These are phyloP conservation scores for Argyrosomus regius DNA, from an alignment of 2,797 vertebrate species.

Conservation along the genomic window DNA sequence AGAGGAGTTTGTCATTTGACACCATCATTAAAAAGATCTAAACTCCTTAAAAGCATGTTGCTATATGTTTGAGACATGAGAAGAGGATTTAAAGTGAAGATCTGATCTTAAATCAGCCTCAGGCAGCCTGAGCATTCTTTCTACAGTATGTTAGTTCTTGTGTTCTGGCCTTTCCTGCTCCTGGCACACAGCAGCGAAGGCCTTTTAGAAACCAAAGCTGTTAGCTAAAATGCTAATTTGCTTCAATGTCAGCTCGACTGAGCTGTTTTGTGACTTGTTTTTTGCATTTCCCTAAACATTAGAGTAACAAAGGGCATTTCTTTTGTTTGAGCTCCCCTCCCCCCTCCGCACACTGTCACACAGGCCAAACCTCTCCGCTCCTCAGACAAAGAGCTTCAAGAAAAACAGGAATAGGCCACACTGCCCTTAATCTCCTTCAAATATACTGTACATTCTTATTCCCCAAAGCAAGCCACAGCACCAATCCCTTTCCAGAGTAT, in stretches of 20 bases:
- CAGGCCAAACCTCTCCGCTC: slow-evolving; percentile 56
- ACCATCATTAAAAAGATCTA: background rate
- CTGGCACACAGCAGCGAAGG: background rate
- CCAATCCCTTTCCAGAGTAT: background rate
- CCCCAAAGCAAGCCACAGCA: background rate
- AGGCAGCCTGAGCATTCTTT: slow-evolving; percentile 1
- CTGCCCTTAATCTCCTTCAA: slow-evolving; percentile 26
- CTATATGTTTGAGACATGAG: background rate
- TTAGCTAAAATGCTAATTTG: slow-evolving; percentile 58
- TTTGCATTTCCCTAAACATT: slow-evolving; percentile 76
- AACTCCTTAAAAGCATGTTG: background rate
- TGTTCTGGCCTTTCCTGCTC: slow-evolving; percentile 18
- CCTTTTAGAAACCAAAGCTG: slow-evolving; percentile 29
- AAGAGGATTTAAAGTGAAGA: slow-evolving; percentile 7
- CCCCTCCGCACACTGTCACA: slow-evolving; percentile 63
- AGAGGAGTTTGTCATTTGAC: background rate
- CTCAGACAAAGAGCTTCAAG: slow-evolving; percentile 71
- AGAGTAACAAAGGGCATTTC: slow-evolving; percentile 76
- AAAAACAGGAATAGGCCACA: slow-evolving; percentile 60
- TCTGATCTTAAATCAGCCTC: slow-evolving; percentile 11
- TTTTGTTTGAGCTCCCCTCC: slow-evolving; percentile 72
- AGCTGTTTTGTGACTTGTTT: slow-evolving; percentile 55
- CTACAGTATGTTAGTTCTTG: background rate
- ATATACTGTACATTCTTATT: background rate
- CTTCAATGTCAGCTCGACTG: slow-evolving; percentile 48